These are phyloP conservation scores for Sebastes hubbsi DNA, from an alignment of 2,797 vertebrate species.

Conservation along the genomic window DNA sequence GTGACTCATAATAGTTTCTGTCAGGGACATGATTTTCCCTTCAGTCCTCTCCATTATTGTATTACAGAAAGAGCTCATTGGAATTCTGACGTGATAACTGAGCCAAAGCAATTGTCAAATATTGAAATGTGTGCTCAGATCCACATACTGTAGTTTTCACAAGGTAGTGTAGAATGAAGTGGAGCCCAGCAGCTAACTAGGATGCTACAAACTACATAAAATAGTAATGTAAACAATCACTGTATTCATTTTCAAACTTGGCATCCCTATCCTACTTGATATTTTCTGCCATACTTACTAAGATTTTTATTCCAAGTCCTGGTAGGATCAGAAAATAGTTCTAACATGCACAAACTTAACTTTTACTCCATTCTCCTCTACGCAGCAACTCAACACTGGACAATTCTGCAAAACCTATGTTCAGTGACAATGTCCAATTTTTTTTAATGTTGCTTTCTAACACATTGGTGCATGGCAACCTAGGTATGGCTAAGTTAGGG, in stretches of 20 bases:
- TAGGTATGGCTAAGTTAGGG: background rate
- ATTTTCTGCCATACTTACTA: background rate
- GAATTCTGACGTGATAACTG: background rate
- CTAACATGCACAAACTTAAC: background rate
- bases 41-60: background rate
- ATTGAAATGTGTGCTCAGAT: background rate
- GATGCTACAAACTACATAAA: background rate
- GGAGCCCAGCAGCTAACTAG: background rate
- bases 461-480: background rate
- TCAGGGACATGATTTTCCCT: slow-evolving; percentile 9
- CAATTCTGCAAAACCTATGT: background rate
- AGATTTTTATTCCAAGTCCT: background rate
- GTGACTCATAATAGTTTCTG: slow-evolving; percentile 22
- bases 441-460: background rate
- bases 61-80: background rate
- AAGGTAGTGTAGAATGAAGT: background rate
- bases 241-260: background rate
- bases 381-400: background rate
- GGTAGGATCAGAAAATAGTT: background rate
- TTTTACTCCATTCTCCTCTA: background rate
- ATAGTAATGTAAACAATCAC: background rate
- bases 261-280: background rate
- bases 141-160: background rate
- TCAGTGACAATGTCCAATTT: background rate
- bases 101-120: slow-evolving; percentile 13